phyloP scores from a whole-genome alignment of 2,113 vertebrate species.

The Sylvicapra grimmia region DNA sequence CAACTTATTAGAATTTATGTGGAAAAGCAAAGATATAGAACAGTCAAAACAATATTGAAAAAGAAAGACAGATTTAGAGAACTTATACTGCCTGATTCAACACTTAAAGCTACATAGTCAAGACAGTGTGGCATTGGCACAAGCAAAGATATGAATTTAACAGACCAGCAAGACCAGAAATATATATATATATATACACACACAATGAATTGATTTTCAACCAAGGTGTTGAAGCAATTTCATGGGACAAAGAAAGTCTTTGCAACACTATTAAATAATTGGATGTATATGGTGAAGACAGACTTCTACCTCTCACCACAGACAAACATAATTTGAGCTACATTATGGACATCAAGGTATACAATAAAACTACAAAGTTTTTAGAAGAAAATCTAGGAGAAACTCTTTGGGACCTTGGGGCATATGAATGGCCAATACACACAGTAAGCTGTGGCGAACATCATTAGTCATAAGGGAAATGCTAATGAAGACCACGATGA shows the following conservation, averaged over 20 bases:
- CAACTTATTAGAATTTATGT: neutral
- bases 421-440: neutral
- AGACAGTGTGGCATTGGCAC: neutral
- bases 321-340: neutral
- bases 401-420: neutral
- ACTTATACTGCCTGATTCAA: neutral
- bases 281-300: neutral
- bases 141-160: neutral
- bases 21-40: neutral
- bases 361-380: neutral
- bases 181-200: neutral
- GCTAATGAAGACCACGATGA: neutral
- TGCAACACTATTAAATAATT: neutral
- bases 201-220: neutral
- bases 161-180: neutral
- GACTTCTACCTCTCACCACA: neutral
- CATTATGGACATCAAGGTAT: neutral
- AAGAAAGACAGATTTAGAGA: neutral
- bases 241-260: neutral
- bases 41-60: neutral
- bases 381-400: neutral
- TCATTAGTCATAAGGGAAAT: neutral
- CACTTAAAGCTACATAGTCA: neutral
- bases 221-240: neutral
- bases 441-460: neutral